Base-by-base conservation (phyloP, 1,140 invertebrate genomes). In the Anadara kagoshimensis region DNA sequence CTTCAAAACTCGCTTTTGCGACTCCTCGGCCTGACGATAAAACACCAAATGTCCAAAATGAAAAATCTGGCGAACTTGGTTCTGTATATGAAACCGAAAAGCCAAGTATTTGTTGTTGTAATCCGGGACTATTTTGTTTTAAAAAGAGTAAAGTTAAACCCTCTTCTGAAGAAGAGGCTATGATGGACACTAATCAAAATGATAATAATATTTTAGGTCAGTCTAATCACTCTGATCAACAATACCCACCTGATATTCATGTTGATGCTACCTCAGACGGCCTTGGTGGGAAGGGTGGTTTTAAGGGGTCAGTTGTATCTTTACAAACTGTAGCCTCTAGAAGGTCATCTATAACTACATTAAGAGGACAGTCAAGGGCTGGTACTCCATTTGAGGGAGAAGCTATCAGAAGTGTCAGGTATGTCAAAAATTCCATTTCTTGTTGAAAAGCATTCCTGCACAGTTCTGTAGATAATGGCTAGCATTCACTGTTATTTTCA, bases 301-400 rank as follows among this genome's bases (percentile, higher is more conserved):
- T 36, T 36, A 75, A 63, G 73, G 73, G 73, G 54, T 75, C 73
- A 66, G 63, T 75, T 65, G 62, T 58, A 47, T 75, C 73, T 43
- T 53, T 72, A 45, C 73, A 75, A 47, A 54, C 74, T n/a, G 51
- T 68, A 20, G 45, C 54, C 16, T 76, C 75, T n/a, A 26, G 75
- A 49, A 69, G 66, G 74, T 81, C 79, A n/a, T 81, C 79, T n/a
- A 61, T 81, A 29, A 75, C 76, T 16, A 81, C 76, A 10, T 44
- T 78, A 29, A 61, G 72, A 26, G 73, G 78, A 49, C 54, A 49
- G 18, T 81, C 80, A 24, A 65, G 79, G 66, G 66, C 78, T 24
- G 82, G 71, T 24, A 83, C 82, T 54, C 82, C 82, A 26, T 74
- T 66, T 56, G 73, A 75, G 53, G 62, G 61, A n/a, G 73, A 75